Evolutionary conservation across 2,113 vertebrate genomes (phyloP), one percentile per base, ranked within the genome.

Genomic region (Trogon melanurus): DNA sequence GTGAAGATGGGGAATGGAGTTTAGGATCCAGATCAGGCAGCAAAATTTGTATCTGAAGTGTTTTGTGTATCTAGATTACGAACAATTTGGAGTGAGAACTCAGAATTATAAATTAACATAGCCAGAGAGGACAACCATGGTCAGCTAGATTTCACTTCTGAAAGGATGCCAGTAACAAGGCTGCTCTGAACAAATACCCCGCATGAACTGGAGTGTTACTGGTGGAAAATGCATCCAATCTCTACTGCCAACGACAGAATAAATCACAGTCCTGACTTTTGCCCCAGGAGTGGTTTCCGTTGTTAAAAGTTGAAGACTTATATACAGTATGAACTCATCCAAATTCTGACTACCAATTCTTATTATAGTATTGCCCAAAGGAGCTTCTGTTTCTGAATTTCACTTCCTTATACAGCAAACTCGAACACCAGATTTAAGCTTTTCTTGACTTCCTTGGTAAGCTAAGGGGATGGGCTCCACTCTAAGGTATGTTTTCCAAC

Each of bases 351-450:
- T 89, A 79, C 44, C 10, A 16, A 32, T 69, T 87, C 66, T 73
- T 66, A 32, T 45, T 72, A 41, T 16, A 26, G 7, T 82, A 8
- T 50, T 95, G 87, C 70, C 78, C 51, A 89, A 89, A 89, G 47
- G 16, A 79, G 45, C 41, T 93, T 91, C 89, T 95, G 45, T 47
- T 95, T 75, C 64, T 92, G 50, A 58, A 75, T 82, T 82, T 84
- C 62, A 61, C 36, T 91, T 94, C 74, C 84, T 85, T 89, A 53
- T 69, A 79, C n/a, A 93, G 86, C 70, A n/a, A 23, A 61, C 45
- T 75, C 65, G 53, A 87, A 88, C 79, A 79, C 11, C 50, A 84
- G 60, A 60, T 25, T 48, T 56, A 9, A 95, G 62, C 19, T 61
- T 93, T 88, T 91, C 57, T 72, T 69, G 41, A 79, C 36, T 76